phyloP scores from a whole-genome alignment of 2,888 invertebrate genomes.

The Terebella lapidaria region DNA sequence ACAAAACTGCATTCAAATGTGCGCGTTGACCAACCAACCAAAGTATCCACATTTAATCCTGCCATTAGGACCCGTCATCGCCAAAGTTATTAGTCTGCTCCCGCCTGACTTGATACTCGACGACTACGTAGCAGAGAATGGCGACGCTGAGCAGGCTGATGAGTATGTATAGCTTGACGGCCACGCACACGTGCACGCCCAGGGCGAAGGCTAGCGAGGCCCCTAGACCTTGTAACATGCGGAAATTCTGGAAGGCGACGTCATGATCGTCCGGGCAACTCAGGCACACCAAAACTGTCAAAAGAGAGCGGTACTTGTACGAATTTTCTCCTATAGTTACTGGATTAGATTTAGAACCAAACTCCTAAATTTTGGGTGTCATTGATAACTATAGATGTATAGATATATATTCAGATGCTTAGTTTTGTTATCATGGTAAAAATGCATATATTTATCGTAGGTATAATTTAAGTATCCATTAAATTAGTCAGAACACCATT shows the following conservation, averaged over 20 bases:
- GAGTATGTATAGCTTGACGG: slow-evolving; percentile 35
- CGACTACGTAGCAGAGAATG: slow-evolving; percentile 48
- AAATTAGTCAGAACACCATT: too few species aligned
- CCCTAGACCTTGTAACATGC: slow-evolving; percentile 49
- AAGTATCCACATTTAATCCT: too few species aligned
- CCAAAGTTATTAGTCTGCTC: background rate
- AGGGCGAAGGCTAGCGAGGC: slow-evolving; percentile 43
- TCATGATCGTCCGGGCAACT: slow-evolving; percentile 48
- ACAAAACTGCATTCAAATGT: too few species aligned
- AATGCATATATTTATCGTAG: too few species aligned
- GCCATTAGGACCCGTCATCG: background rate
- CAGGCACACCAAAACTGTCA: slow-evolving; percentile 47
- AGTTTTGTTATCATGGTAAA: too few species aligned
- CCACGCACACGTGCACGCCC: slow-evolving; percentile 25
- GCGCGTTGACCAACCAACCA: too few species aligned
- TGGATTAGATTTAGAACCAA: too few species aligned
- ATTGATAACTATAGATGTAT: too few species aligned
- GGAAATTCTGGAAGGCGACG: slow-evolving; percentile 48
- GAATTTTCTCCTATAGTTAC: too few species aligned
- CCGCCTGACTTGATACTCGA: slow-evolving; percentile 43
- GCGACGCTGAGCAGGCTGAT: slow-evolving; percentile 44
- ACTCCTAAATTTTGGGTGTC: too few species aligned
- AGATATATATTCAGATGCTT: too few species aligned
- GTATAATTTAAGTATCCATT: too few species aligned
- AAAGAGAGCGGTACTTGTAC: slow-evolving; percentile 6